Evolutionary conservation across 2,113 vertebrate genomes (phyloP).

Genomic region (Pseudolaguvia tuberculata): DNA sequence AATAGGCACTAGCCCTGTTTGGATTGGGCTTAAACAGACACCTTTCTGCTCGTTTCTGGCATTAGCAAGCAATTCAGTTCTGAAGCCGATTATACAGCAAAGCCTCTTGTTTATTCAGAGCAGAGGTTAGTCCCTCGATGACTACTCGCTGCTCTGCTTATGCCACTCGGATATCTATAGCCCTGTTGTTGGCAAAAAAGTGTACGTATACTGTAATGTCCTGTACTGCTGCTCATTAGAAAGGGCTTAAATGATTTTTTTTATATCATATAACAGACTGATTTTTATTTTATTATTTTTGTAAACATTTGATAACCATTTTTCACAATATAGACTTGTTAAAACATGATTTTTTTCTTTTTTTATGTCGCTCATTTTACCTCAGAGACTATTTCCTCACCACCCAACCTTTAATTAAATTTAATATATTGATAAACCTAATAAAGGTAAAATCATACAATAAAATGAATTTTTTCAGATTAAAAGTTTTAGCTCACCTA

Average conservation of each 20-base stretch:
- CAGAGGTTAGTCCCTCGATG: constrained; percentile 35
- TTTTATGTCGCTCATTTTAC: no score
- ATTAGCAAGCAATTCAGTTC: constrained; percentile 51
- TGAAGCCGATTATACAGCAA: constrained; percentile 46
- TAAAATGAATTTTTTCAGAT: no score
- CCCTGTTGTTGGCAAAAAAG: neutral
- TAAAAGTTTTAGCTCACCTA: neutral
- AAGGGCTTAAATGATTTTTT: neutral
- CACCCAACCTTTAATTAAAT: no score
- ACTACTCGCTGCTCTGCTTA: constrained; percentile 50
- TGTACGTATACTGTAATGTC: neutral
- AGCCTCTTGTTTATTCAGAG: constrained; percentile 42
- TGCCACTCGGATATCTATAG: neutral
- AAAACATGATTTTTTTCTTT: no score
- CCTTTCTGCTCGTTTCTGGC: constrained; percentile 44
- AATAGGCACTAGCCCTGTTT: constrained; percentile 58
- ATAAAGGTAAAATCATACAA: no score
- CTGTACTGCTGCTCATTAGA: neutral
- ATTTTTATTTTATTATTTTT: no score
- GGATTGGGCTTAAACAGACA: constrained; percentile 47
- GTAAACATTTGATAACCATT: no score
- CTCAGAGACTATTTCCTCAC: no score
- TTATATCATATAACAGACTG: neutral
- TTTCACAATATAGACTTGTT: no score
- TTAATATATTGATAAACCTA: no score